Conservation (phyloP, 1,140 invertebrate genomes). For the Drosophila malerkotliana region DNA sequence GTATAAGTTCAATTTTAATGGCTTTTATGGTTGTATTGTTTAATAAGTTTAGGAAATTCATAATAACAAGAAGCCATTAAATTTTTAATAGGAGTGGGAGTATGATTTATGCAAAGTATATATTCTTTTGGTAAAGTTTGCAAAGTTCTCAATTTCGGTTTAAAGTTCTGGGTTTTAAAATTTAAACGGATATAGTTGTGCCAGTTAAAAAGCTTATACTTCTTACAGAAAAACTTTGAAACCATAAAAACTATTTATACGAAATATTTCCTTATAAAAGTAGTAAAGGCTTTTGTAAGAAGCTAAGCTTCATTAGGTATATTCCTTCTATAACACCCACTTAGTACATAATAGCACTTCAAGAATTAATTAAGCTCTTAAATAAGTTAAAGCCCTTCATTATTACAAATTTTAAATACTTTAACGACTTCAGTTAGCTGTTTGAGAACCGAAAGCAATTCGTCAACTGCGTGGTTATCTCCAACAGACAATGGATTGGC, state of each 20-base stretch:
- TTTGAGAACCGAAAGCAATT: not conserved
- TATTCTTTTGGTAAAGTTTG: not conserved
- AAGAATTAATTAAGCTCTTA: not conserved
- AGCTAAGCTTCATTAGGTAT: too few species aligned
- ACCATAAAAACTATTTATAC: too few species aligned
- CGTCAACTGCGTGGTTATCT: not conserved
- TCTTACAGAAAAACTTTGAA: too few species aligned
- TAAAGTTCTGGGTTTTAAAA: too few species aligned
- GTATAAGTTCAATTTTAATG: not conserved
- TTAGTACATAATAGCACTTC: too few species aligned
- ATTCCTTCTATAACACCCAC: too few species aligned
- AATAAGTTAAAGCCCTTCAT: not conserved
- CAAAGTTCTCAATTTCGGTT: too few species aligned
- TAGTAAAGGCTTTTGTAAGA: too few species aligned
- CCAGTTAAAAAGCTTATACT: too few species aligned
- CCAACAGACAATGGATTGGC: conserved; percentile 31
- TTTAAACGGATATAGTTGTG: too few species aligned
- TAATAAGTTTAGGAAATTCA: not conserved
- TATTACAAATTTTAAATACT: not conserved
- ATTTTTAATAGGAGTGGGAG: not conserved
- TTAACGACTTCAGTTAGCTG: not conserved
- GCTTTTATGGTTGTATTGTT: too few species aligned
- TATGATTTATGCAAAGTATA: not conserved
- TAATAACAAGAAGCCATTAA: not conserved
- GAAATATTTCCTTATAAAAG: too few species aligned